Conservation (phyloP, 2,113 vertebrate genomes). For the Donacobius atricapilla region DNA sequence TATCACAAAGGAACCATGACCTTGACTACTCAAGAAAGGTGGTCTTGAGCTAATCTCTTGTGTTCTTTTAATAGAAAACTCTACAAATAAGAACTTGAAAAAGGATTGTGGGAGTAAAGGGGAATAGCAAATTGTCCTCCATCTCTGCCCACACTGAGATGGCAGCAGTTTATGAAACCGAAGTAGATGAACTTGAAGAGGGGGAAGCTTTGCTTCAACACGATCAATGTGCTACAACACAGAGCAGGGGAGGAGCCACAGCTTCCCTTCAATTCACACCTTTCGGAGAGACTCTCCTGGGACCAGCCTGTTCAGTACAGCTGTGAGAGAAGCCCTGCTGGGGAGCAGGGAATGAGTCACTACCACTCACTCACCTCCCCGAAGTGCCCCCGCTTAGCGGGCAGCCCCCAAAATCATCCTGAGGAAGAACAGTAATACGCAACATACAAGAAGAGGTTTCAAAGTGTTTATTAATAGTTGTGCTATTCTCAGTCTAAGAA, state of each 20-base stretch:
- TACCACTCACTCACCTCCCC: not conserved
- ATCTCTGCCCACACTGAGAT: not conserved
- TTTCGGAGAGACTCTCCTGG: not conserved
- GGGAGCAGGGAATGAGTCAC: not conserved
- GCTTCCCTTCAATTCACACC: not conserved
- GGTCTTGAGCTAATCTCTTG: not conserved
- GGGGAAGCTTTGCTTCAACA: not conserved
- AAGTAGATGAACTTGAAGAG: not conserved
- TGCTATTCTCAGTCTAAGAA: conserved; percentile 24
- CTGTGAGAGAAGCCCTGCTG: rapidly evolving
- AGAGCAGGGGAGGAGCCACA: not conserved
- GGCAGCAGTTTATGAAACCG: not conserved
- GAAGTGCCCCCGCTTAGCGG: not conserved
- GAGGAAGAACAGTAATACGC: conserved; percentile 30
- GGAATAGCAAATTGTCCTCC: not conserved
- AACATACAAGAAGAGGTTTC: conserved; percentile 44
- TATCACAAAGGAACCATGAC: not conserved
- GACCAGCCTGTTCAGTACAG: not conserved
- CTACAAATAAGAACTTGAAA: not conserved
- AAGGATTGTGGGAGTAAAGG: not conserved
- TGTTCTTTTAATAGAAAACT: not conserved
- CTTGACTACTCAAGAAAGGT: not conserved
- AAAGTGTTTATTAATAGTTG: conserved; percentile 52
- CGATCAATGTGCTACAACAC: not conserved
- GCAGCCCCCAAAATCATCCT: not conserved